Evolutionary conservation across 2,888 invertebrate species (phyloP), one percentile per base, ranked within the genome.

Genomic region (Willowsia nigromaculata): DNA sequence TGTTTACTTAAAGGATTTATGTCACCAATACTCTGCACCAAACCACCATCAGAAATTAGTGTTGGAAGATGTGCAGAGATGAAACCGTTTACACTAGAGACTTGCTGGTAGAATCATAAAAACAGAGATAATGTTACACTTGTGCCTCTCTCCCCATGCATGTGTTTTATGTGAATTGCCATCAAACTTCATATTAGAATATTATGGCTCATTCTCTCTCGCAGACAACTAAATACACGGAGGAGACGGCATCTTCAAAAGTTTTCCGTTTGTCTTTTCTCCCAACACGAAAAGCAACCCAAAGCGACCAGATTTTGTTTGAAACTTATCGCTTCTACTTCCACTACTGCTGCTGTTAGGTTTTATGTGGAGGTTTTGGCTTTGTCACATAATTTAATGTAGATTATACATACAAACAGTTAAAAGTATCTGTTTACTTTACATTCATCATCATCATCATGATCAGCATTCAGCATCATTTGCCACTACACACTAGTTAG

Each of bases 1-100:
- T 87, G 86, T 87, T 87, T 87, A 81, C 86, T 68, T 25, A 71
- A 81, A 87, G 81, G 86, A 87, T 87, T 78, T 87, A 71, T 87
- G 86, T 87, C 86, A 87, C 86, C 71, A 87, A 78, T 11, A 56
- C n/a, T n/a, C n/a, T n/a, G n/a, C n/a, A n/a, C n/a, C n/a, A n/a
- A n/a, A n/a, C n/a, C n/a, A n/a, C n/a, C n/a, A 9, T 50, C 50
- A 15, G 50, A n/a, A 50, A 15, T 53, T n/a, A n/a, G n/a, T n/a
- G n/a, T n/a, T n/a, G n/a, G n/a, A n/a, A n/a, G n/a, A 4, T 53
- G 53, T 18, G 7, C 22, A 18, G 27, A 43, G 71, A 43, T 43
- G 47, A 25, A 74, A 74, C 43, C 47, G 74, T 47, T 74, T 74
- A 74, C 74, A 30, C 74, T 74, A 74, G 74, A 74, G 74, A 74